A percentile compares a stretch with the other conserved stretches of the same genome.
These are phyloP conservation scores for Periophthalmus magnuspinnatus DNA, from an alignment of 2,797 vertebrate genomes.

Conservation along the genomic window DNA sequence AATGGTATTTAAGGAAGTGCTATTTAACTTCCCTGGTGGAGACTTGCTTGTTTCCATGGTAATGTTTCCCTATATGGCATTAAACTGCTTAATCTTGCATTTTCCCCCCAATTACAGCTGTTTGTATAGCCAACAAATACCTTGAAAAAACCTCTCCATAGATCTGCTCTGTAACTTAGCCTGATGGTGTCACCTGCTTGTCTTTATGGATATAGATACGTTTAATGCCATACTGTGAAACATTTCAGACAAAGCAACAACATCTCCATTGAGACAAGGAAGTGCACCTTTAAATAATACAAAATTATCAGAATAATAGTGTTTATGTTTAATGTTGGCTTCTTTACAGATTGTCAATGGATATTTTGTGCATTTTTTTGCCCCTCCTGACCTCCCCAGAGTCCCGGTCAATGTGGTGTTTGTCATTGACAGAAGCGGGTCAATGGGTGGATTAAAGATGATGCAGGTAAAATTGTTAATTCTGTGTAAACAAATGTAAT, in stretches of 20 bases:
- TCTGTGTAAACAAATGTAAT: not conserved
- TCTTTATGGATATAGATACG: too few species aligned
- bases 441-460: conserved; percentile 72
- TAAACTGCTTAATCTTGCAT: not conserved
- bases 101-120: not conserved
- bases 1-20: too few species aligned
- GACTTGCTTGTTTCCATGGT: too few species aligned
- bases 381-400: conserved; percentile 79
- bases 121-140: too few species aligned
- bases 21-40: too few species aligned
- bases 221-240: too few species aligned
- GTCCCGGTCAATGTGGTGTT: conserved; percentile 89
- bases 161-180: too few species aligned
- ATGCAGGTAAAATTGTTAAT: not conserved
- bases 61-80: not conserved
- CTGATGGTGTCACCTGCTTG: too few species aligned
- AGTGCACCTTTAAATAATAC: not conserved
- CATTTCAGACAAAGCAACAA: too few species aligned
- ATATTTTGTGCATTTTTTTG: conserved; percentile 94
- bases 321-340: not conserved
- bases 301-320: not conserved
- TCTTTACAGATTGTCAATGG: conserved; percentile 85
- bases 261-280: too few species aligned
- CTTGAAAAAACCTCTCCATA: too few species aligned
- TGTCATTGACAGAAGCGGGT: conserved; percentile 86